Percentiles rank a stretch among this genome's conserved stretches.
Evolutionary conservation across 2,888 invertebrate genomes (phyloP).

Genomic region (Plagodis pulveraria): DNA sequence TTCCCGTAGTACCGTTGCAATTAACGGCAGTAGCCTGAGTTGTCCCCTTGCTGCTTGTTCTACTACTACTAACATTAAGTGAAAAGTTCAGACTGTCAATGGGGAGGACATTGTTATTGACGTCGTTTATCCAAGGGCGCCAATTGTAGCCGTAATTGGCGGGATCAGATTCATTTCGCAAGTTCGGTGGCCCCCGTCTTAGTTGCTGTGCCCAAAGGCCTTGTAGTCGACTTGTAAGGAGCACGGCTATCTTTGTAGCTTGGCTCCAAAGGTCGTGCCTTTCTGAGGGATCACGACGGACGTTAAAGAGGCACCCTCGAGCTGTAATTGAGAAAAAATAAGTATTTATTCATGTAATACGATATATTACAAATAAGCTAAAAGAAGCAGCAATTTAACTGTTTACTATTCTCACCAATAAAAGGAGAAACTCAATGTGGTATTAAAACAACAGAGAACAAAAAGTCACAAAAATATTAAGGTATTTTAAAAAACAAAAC

Average conservation of each 20-base stretch:
- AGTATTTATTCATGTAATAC: neutral
- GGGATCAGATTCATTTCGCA: slow-evolving; percentile 87
- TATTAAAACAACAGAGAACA: too few relatives aligned
- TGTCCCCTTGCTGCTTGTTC: slow-evolving; percentile 40
- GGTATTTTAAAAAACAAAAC: too few relatives aligned
- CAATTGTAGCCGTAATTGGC: slow-evolving; percentile 89
- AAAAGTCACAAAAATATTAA: too few relatives aligned
- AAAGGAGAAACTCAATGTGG: neutral
- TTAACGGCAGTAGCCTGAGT: slow-evolving; percentile 53
- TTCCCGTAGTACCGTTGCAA: slow-evolving; percentile 61
- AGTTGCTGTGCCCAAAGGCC: slow-evolving; percentile 78
- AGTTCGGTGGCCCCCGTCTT: slow-evolving; percentile 68
- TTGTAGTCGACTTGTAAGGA: slow-evolving; percentile 71
- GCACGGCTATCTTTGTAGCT: slow-evolving; percentile 77
- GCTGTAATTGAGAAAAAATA: slow-evolving; percentile 60
- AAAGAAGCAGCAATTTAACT: too few relatives aligned
- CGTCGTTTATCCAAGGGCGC: slow-evolving; percentile 85
- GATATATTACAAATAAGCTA: too few relatives aligned
- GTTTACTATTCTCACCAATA: too few relatives aligned
- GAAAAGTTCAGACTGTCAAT: slow-evolving; percentile 46
- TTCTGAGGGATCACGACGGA: slow-evolving; percentile 92
- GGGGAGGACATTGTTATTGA: slow-evolving; percentile 22
- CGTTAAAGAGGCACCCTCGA: slow-evolving; percentile 90
- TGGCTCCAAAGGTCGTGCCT: slow-evolving; percentile 86
- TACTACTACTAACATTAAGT: slow-evolving; percentile 44